These are phyloP conservation scores for Neopelma chrysocephalum DNA, from an alignment of 2,797 vertebrate species.

Conservation along the genomic window DNA sequence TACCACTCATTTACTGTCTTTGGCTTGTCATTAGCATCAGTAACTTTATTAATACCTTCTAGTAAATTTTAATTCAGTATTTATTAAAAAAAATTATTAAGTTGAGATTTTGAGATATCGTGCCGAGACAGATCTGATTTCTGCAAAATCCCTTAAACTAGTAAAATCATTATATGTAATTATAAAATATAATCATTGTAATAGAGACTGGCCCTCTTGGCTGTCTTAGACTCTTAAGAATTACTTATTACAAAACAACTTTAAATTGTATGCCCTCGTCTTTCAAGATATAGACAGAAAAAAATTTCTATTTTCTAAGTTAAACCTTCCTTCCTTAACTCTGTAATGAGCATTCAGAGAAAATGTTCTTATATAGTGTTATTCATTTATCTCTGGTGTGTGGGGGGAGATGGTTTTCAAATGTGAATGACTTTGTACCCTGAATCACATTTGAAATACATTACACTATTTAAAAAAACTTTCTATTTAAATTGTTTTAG, in stretches of 20 bases:
- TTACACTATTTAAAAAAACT: neutral
- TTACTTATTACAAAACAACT: neutral
- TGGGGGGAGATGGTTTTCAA: neutral
- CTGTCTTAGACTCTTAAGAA: neutral
- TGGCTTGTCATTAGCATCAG: neutral
- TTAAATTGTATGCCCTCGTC: neutral
- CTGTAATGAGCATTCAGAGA: neutral
- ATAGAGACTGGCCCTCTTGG: neutral
- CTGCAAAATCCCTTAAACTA: neutral
- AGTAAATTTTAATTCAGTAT: neutral
- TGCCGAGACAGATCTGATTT: neutral
- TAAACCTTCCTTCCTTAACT: neutral
- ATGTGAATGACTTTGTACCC: neutral
- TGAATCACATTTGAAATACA: neutral
- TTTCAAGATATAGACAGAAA: slow-evolving; percentile 2
- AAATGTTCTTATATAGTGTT: neutral
- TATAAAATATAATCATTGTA: neutral
- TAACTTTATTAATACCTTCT: neutral
- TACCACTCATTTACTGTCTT: neutral
- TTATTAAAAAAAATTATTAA: neutral
- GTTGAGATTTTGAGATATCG: neutral
- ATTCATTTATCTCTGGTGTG: neutral
- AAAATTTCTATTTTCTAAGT: neutral
- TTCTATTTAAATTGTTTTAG: neutral
- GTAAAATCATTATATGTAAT: neutral